phyloP scores from a whole-genome alignment of 2,888 invertebrate genomes.

The Pedicia rivosa region DNA sequence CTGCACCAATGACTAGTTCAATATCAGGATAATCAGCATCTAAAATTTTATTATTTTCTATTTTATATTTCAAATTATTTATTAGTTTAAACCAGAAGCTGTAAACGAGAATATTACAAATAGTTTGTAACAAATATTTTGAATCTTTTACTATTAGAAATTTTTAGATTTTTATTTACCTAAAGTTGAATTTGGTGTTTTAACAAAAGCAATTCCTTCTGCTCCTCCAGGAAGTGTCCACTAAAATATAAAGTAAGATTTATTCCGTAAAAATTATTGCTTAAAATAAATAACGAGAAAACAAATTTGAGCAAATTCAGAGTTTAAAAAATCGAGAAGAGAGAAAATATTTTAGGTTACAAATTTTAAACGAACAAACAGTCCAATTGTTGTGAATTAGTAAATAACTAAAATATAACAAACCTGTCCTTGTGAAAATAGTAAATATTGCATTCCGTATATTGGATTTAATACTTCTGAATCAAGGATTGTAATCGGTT shows the following conservation, averaged over 20 bases:
- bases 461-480: constrained; percentile 35
- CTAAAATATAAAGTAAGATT: too few species aligned
- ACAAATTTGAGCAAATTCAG: too few species aligned
- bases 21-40: constrained; percentile 50
- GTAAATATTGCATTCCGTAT: constrained; percentile 43
- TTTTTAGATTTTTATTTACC: constrained; percentile 14
- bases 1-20: constrained; percentile 63
- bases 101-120: not conserved
- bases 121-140: not conserved
- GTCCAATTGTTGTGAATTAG: too few species aligned
- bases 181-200: constrained; percentile 40
- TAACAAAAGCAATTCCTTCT: constrained; percentile 56
- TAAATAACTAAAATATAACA: too few species aligned
- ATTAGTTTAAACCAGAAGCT: not conserved
- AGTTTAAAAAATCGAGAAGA: too few species aligned
- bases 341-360: too few species aligned
- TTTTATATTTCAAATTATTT: not conserved
- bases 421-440: constrained; percentile 51
- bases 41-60: too few species aligned
- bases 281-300: too few species aligned
- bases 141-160: not conserved
- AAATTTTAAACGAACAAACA: too few species aligned
- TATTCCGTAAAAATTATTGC: too few species aligned
- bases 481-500: constrained; percentile 49
- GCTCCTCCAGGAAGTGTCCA: constrained; percentile 68